A percentile compares a stretch with the other conserved stretches of the same genome.
These are phyloP conservation scores for Caenorhabditis uteleia DNA, from an alignment of 2,888 invertebrate genomes.

Conservation along the genomic window DNA sequence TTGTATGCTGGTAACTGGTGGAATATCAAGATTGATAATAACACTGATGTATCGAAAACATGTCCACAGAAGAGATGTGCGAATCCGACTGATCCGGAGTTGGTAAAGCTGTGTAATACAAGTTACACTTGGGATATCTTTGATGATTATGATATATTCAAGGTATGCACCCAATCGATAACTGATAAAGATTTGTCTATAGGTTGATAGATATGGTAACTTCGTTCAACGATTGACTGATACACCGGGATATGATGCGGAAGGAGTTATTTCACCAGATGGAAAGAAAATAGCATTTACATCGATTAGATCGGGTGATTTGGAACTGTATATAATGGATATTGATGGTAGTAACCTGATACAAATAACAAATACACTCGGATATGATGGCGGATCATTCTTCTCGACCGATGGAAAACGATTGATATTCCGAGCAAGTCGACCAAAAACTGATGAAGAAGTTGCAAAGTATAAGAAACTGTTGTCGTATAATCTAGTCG, in stretches of 20 bases:
- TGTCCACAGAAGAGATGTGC: slow-evolving; percentile 58
- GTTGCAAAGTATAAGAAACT: slow-evolving; percentile 56
- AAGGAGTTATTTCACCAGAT: slow-evolving; percentile 56
- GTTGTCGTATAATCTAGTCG: slow-evolving; percentile 53
- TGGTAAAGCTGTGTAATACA: slow-evolving; percentile 54
- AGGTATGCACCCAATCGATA: too few species aligned
- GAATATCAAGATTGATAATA: slow-evolving; percentile 38
- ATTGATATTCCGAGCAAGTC: slow-evolving; percentile 62
- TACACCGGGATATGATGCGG: slow-evolving; percentile 60
- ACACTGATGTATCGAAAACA: slow-evolving; percentile 44
- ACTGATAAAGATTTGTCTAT: background rate
- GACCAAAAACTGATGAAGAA: slow-evolving; percentile 56
- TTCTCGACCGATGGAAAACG: slow-evolving; percentile 65
- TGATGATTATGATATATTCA: slow-evolving; percentile 63
- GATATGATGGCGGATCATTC: slow-evolving; percentile 67
- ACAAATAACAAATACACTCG: slow-evolving; percentile 56
- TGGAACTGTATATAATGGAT: slow-evolving; percentile 64
- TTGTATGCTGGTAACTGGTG: slow-evolving; percentile 65
- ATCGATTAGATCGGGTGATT: slow-evolving; percentile 55
- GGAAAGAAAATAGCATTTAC: slow-evolving; percentile 63
- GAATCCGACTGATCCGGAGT: slow-evolving; percentile 36
- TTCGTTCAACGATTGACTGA: slow-evolving; percentile 59
- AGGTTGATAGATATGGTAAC: slow-evolving; percentile 63
- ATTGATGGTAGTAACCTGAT: slow-evolving; percentile 51
- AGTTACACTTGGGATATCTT: slow-evolving; percentile 66